A percentile compares a stretch with the other conserved stretches of the same genome.
Evolutionary conservation across 2,797 vertebrate species (phyloP).

Genomic region (Notolepis coatsorum): DNA sequence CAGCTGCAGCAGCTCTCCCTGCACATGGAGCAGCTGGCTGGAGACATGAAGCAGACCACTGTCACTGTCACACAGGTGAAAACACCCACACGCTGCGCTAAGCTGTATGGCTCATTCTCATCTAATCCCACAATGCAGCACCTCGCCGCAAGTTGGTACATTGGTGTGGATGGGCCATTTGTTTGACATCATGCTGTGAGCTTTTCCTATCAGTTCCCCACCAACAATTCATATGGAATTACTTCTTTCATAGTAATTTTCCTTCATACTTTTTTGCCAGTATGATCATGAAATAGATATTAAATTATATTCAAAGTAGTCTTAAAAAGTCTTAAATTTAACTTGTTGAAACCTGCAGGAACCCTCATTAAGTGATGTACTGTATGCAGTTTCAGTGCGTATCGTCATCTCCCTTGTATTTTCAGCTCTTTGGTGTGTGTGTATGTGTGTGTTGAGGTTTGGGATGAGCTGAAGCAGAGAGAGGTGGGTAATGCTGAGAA

Average conservation of each 20-base stretch:
- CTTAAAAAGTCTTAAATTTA: no score
- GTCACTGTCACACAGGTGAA: slow-evolving; percentile 85
- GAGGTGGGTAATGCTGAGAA: slow-evolving; percentile 76
- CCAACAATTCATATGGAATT: no score
- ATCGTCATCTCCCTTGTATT: no score
- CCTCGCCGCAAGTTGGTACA: background rate
- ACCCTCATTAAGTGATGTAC: no score
- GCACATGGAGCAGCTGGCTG: slow-evolving; percentile 78
- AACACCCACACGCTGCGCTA: background rate
- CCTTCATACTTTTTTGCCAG: no score
- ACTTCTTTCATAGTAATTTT: no score
- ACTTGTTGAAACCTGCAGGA: no score
- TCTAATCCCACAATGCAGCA: background rate
- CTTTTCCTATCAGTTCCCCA: no score
- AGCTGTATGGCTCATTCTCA: background rate
- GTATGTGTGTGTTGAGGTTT: slow-evolving; percentile 70
- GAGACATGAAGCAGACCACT: slow-evolving; percentile 79
- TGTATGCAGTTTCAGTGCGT: no score
- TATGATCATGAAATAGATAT: no score
- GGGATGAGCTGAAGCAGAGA: slow-evolving; percentile 80
- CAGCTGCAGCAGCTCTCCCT: slow-evolving; percentile 80
- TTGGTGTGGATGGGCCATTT: no score
- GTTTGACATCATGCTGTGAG: background rate
- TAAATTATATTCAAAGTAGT: no score
- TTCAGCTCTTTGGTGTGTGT: background rate